Evolutionary conservation across 2,797 vertebrate species (phyloP).

Genomic region (Brachyrhaphis roseni): DNA sequence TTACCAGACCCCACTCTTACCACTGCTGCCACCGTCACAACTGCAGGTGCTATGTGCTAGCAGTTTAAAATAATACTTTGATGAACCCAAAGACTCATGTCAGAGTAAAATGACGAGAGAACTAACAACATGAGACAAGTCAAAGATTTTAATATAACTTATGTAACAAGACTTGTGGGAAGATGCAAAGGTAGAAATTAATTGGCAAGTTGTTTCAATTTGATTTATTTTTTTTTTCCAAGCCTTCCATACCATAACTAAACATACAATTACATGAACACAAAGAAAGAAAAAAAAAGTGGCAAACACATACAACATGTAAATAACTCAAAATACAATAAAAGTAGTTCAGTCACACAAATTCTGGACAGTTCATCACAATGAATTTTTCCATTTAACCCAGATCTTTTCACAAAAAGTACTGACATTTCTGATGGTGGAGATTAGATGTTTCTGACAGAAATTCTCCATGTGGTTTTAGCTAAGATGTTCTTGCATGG

Average conservation of each 20-base stretch:
- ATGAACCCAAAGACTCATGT: not conserved
- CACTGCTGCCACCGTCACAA: conserved; percentile 13
- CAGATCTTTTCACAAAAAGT: not conserved
- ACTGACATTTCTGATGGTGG: not conserved
- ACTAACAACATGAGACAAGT: not conserved
- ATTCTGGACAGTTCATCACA: too few species aligned
- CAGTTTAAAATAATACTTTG: not conserved
- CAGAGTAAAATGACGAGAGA: not conserved
- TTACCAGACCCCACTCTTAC: conserved; percentile 63
- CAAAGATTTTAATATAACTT: not conserved
- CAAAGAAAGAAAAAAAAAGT: too few species aligned
- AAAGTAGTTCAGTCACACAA: too few species aligned
- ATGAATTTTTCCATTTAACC: too few species aligned
- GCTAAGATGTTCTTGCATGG: not conserved
- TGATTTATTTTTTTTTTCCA: too few species aligned
- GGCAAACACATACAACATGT: too few species aligned
- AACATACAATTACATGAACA: too few species aligned
- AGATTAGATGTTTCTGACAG: not conserved
- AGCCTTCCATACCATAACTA: too few species aligned
- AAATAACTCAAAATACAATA: too few species aligned
- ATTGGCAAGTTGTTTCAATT: not conserved
- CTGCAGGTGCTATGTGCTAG: conserved; percentile 59
- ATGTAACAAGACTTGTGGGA: not conserved
- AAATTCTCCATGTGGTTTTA: not conserved
- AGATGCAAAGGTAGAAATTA: not conserved